Evolutionary conservation across 2,888 invertebrate genomes (phyloP), one percentile per base, ranked within the genome.

Genomic region (Sesia bembeciformis): DNA sequence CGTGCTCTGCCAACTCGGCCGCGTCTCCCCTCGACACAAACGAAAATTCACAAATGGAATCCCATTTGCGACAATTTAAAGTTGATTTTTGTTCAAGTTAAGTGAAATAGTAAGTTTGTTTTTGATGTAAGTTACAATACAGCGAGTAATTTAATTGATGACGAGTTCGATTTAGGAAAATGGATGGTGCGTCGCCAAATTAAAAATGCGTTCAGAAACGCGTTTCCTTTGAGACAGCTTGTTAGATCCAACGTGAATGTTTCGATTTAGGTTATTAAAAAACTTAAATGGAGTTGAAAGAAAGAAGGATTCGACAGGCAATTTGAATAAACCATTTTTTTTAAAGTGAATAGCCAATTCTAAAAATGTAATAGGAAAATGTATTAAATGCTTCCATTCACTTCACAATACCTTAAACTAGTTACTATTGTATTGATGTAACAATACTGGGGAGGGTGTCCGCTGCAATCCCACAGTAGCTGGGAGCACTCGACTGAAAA

Each of bases 91-190:
- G 39, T 38, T 38, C 7, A 52, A 4, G 4, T 40, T 40, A 6
- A 52, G n/a, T 7, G n/a, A 52, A 50, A 39, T 39, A 50, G 6
- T 50, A 50, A 23, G 52, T 52, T 40, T 52, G n/a, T 52, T 40
- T 52, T 23, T 8, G 40, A 52, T 62, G 63, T 68, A 70, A 75
- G 68, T 76, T 74, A 84, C 81, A 84, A 81, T 80, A 72, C 75
- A 67, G 75, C 74, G 72, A 77, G 84, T 86, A 85, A 88, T 87
- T 86, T 84, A 86, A 88, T 87, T 85, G 87, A 88, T 85, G 86
- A 84, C 82, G 77, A 72, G 78, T 84, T 84, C 85, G 81, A 85
- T 85, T 84, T 77, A 74, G 72, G 73, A 75, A 83, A 84, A 86
- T 82, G 78, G 76, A 81, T 80, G 78, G 75, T 62, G 62, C 52